Base-by-base conservation (phyloP, 2,113 vertebrate genomes). In the Dasyprocta punctata region DNA sequence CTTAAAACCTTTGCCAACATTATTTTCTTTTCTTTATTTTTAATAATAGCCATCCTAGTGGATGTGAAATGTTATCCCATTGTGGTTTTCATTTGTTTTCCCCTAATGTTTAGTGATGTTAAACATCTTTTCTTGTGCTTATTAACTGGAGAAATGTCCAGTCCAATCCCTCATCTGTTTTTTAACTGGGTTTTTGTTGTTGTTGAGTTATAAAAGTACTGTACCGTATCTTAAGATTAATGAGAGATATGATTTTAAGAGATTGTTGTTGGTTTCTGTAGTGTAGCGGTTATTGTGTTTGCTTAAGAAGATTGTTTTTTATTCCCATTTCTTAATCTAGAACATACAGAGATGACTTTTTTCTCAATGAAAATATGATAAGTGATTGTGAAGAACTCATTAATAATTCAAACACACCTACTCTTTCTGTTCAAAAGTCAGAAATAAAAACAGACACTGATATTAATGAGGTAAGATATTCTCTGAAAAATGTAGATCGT, bases 401-500 rank as follows among this genome's bases (percentile, higher is more conserved):
- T 60, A 36, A 28, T 61, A 33, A 65, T 80, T 58, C 78, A 95
- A 7, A 47, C 0, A 38, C 67, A 47, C 0, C 0, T 61, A 2
- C 0, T 67, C 4, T 58, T 94, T 17, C 58, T 95, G 20, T 52
- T 94, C 49, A 28, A 36, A 94, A 73, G 11, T 86, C 60, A 30
- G 67, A 92, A 83, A 52, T 80, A 65, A 94, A 89, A 91, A 44
- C 24, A 65, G 22, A 96, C 71, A 36, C n/a, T 60, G 65, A 89
- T 90, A 22, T 94, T 65, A 52, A 73, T 71, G 33, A 96, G 96
- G 98, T 98, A 97, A 97, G 94, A 84, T 82, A 38, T 4, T 38
- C 22, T 93, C 86, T 94, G 33, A 86, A 92, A 91, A 93, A 75
- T 80, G 61, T 33, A 89, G 73, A 38, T 13, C 86, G 90, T 80